Base-by-base conservation (phyloP, 1,140 invertebrate species). In the Pseudomyrmex flavicornis region DNA sequence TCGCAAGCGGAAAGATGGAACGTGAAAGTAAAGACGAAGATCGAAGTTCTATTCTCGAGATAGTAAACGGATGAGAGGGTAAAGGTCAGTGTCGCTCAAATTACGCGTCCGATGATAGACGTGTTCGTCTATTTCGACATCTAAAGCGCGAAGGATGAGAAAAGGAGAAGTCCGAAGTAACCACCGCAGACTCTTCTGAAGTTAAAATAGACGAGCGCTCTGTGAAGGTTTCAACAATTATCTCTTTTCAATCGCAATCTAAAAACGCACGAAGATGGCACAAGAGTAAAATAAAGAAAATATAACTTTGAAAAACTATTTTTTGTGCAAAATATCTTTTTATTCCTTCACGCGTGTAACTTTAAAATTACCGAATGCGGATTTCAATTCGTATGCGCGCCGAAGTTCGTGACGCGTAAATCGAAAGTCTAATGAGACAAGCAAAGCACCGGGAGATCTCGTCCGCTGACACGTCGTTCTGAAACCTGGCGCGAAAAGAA, bases 361-460 rank as follows among this genome's bases (percentile, higher is more conserved):
- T 35, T 26, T 3, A 26, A 26, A 26, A 26, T 26, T 26, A 26
- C 26, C 26, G 2, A 26, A 26, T 26, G 26, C 26, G 26, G 2
- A 26, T 26, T 26, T 35, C 35, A 35, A 35, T 35, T 35, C 35
- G 35, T 35, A 35, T 35, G 35, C 35, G 35, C 35, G 1, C 35
- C 54, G 2, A 59, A 75, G 8, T 2, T 63, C 63, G 20, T 46
- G 17, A 54, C 13, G 9, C 12, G 35, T 35, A 35, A 35, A 35
- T 35, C 35, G 35, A 35, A 35, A 35, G 35, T 4, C 35, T 35
- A 35, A 35, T 35, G 35, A 82, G 69, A 75, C 75, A 88, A 88
- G 83, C 73, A 54, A 50, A 88, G 75, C 56, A 46, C 54, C 20
- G 2, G 77, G 88, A 90, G 85, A 91, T 76, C 65, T 52, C 54